Percentiles rank a stretch among this genome's conserved stretches.
These are phyloP conservation scores for Muricea muricata DNA, from an alignment of 92 coral and sea anemone genomes.

Conservation along the genomic window DNA sequence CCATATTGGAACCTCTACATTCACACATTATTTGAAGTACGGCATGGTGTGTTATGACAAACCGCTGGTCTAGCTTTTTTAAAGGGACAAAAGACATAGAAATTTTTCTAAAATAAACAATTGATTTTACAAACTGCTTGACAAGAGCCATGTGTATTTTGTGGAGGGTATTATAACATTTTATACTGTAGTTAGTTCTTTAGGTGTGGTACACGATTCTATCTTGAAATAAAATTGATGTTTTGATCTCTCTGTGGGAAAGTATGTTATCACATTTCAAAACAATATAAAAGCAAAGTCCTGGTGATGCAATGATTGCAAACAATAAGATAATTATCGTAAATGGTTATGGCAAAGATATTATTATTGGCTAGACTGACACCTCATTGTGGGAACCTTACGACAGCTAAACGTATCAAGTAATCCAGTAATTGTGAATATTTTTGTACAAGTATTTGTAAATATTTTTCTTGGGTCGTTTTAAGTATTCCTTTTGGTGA, in stretches of 20 bases:
- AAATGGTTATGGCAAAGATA: constrained; percentile 62
- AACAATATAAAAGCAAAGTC: too few relatives aligned
- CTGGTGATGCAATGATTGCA: neutral
- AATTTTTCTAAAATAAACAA: neutral
- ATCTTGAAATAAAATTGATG: too few relatives aligned
- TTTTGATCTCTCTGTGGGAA: too few relatives aligned
- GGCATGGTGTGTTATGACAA: neutral
- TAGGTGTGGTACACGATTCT: too few relatives aligned
- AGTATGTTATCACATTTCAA: neutral
- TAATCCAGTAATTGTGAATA: constrained; percentile 10
- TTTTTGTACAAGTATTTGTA: neutral
- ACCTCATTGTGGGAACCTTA: constrained; percentile 81
- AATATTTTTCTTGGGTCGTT: too few relatives aligned
- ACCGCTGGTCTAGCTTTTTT: neutral
- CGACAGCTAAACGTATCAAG: constrained; percentile 84
- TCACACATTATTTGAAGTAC: neutral
- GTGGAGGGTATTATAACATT: neutral
- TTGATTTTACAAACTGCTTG: too few relatives aligned
- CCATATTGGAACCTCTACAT: constrained; percentile 69
- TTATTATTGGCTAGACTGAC: constrained; percentile 76
- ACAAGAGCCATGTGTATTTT: neutral
- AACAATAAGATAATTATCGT: neutral
- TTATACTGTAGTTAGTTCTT: neutral
- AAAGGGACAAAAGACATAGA: neutral
- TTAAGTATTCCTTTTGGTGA: too few relatives aligned